These are phyloP conservation scores for Mus musculus DNA, from an alignment of 2,113 vertebrate genomes.

Conservation along the genomic window GRCm39 chr3:158035501-158036000, in stretches of 20 bases:
- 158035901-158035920: neutral
- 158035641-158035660: slow-evolving; percentile 40
- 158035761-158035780: slow-evolving; percentile 27
- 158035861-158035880: neutral
- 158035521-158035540: neutral
- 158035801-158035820: slow-evolving; percentile 51
- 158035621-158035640: neutral
- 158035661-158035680: slow-evolving; percentile 64
- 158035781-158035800: slow-evolving; percentile 43
- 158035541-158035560: neutral
- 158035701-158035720: slow-evolving; percentile 42
- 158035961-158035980: neutral
- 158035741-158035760: neutral
- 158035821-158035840: slow-evolving; percentile 31
- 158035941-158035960: neutral
- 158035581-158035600: neutral
- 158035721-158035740: neutral
- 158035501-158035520: neutral
- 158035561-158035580: neutral
- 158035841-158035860: neutral
- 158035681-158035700: slow-evolving; percentile 26
- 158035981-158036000: neutral
- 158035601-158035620: slow-evolving; percentile 35
- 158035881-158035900: neutral
- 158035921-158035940: neutral